These are phyloP conservation scores for Chrosomus eos DNA, from an alignment of 2,797 vertebrate genomes.

Conservation along the genomic window DNA sequence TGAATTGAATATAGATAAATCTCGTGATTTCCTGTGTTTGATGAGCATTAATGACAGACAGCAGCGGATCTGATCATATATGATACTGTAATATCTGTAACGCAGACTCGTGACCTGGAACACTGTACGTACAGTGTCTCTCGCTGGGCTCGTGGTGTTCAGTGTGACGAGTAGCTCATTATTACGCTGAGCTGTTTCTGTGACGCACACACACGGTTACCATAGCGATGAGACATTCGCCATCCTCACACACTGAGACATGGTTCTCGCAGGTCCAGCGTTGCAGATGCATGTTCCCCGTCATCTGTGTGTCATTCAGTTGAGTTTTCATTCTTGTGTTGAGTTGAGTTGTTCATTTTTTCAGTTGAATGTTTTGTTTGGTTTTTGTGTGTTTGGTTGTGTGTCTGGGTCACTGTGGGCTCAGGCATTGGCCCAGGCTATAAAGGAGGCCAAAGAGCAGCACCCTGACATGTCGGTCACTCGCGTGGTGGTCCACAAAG, in stretches of 20 bases:
- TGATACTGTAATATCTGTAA: neutral
- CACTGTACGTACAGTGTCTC: neutral
- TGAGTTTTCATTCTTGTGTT: neutral
- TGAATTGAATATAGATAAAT: no score
- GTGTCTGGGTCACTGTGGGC: conserved; percentile 60
- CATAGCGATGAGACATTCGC: conserved; percentile 19
- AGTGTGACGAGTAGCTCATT: neutral
- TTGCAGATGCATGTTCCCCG: neutral
- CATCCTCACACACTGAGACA: conserved; percentile 28
- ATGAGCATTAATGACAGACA: no score
- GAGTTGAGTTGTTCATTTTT: conserved; percentile 42
- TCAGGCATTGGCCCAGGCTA: conserved; percentile 97
- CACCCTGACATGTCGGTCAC: conserved; percentile 99
- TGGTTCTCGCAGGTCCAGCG: neutral
- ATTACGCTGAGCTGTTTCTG: neutral
- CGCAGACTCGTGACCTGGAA: neutral
- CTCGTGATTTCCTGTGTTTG: neutral
- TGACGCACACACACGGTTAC: conserved; percentile 15
- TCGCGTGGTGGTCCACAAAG: conserved; percentile 98
- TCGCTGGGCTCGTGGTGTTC: neutral
- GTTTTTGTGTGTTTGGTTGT: conserved; percentile 40
- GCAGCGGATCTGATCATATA: no score
- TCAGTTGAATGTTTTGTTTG: conserved; percentile 65
- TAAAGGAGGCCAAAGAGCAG: conserved; percentile 99
- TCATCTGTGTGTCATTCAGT: conserved; percentile 29